Base-by-base conservation (phyloP, 2,113 vertebrate genomes). In the Campylomormyrus numenius region DNA sequence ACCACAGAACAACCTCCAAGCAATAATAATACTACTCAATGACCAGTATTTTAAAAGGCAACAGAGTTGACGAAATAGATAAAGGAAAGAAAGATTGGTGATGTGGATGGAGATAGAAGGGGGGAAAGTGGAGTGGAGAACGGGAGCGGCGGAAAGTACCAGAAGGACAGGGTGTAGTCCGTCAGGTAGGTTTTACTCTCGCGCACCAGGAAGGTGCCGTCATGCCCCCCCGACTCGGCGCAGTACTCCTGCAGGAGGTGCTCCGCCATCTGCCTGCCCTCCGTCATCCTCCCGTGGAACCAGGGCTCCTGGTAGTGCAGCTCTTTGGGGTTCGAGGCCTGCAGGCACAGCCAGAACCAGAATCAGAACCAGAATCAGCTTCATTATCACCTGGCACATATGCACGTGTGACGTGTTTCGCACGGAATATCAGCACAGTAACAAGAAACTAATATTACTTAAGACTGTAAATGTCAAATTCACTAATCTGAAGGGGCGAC, bases 171-270 rank as follows among this genome's bases (percentile, higher is more conserved):
- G 6, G 97, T 98, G 94, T 93, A 98, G 93, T 97, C 97, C 0
- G 95, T 94, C 86, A 94, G 94, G 52, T 91, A 97, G 27, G 95
- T 96, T 91, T 98, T 97, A 4, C 98, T 99, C 92, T 97, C 96
- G 86, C 98, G 95, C 91, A 98, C 98, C 91, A 99, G 85, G 94
- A 99, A 99, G 0, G 97, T 99, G 3, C 98, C 98, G 0, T 99
- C 98, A 84, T 93, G 95, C 88, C 96, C 97, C 3, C 97, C 96
- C 0, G 94, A 96, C 94, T 99, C 98, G 0, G 95, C 94, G 7
- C 98, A 99, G 93, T 96, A 98, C 3, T 98, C 97, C 21, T 97
- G 96, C 50, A 99, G 96, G 77, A 98, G 95, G 52, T 93, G 95
- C 94, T 99, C 98, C 0, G 97, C 98, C n/a, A 95, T 97, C 19